Evolutionary conservation across 1,140 invertebrate genomes (phyloP).

Genomic region (Helicoverpa armigera): DNA sequence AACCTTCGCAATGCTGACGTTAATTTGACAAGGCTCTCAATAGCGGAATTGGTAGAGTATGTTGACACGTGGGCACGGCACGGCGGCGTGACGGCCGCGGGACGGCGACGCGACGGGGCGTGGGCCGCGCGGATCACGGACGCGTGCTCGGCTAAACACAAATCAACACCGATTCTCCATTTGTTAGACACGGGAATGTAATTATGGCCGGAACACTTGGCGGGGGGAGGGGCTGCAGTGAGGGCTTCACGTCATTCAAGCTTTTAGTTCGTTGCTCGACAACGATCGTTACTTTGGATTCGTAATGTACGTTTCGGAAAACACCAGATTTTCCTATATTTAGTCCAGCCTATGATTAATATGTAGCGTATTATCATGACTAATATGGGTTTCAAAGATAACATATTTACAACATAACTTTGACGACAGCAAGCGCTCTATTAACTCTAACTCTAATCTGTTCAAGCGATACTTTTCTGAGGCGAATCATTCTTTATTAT

Average conservation of each 20-base stretch:
- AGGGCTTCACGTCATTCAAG: conserved; percentile 77
- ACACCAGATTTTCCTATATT: conserved; percentile 38
- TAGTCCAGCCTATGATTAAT: background rate
- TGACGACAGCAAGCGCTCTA: no score
- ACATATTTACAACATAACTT: no score
- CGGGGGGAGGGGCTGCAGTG: conserved; percentile 66
- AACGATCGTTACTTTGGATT: conserved; percentile 79
- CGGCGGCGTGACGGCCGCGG: background rate
- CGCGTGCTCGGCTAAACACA: conserved; percentile 78
- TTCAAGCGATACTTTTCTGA: background rate
- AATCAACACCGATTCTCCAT: conserved; percentile 87
- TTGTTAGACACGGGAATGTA: conserved; percentile 87
- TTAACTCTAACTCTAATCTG: no score
- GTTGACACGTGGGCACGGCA: conserved; percentile 15
- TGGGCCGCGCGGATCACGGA: conserved; percentile 70
- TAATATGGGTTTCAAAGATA: no score
- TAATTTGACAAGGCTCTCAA: conserved; percentile 19
- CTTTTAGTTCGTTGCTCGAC: conserved; percentile 81
- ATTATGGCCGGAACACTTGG: conserved; percentile 85
- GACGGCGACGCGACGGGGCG: conserved; percentile 41
- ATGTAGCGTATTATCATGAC: background rate
- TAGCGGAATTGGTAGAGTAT: background rate
- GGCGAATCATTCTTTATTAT: background rate
- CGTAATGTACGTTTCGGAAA: conserved; percentile 64
- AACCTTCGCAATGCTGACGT: conserved; percentile 5